A percentile compares a stretch with the other conserved stretches of the same genome.
Evolutionary conservation across 2,113 vertebrate genomes (phyloP).

Genomic region (Anseranas semipalmata): DNA sequence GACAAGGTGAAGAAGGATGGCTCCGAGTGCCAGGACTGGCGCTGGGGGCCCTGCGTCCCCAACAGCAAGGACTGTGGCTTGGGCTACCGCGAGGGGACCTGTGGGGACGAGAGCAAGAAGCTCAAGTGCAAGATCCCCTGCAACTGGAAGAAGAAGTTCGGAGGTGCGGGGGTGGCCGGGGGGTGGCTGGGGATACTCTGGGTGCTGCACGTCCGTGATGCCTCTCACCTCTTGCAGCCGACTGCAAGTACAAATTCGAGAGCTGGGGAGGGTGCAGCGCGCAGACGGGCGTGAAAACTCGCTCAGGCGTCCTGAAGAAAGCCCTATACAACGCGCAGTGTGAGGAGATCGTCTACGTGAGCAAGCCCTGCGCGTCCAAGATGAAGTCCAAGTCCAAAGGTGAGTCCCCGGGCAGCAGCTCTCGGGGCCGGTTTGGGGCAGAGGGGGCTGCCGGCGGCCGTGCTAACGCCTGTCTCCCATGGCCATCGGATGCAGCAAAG

Average conservation of each 20-base stretch:
- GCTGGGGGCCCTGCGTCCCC: conserved; percentile 87
- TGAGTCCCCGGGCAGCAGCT: conserved; percentile 20
- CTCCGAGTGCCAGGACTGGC: conserved; percentile 85
- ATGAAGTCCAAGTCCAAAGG: conserved; percentile 89
- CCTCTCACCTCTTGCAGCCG: conserved; percentile 73
- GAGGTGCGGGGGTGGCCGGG: conserved; percentile 74
- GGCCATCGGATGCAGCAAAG: conserved; percentile 77
- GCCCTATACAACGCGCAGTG: conserved; percentile 92
- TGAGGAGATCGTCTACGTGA: conserved; percentile 86
- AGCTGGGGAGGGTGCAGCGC: conserved; percentile 89
- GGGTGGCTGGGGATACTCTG: accelerated
- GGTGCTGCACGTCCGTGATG: background rate
- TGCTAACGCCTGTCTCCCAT: conserved; percentile 31
- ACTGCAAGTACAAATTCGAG: conserved; percentile 96
- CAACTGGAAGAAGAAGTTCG: conserved; percentile 98
- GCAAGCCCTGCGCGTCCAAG: conserved; percentile 91
- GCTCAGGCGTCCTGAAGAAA: conserved; percentile 90
- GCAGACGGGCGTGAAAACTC: conserved; percentile 83
- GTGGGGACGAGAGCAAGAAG: conserved; percentile 83
- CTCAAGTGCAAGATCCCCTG: conserved; percentile 92
- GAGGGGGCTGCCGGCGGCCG: accelerated
- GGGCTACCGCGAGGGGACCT: conserved; percentile 87
- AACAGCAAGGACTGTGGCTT: conserved; percentile 88
- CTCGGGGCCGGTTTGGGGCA: background rate
- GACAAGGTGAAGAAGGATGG: conserved; percentile 80